Base-by-base conservation (phyloP, 2,888 invertebrate genomes). In the Eupithecia centaureata region DNA sequence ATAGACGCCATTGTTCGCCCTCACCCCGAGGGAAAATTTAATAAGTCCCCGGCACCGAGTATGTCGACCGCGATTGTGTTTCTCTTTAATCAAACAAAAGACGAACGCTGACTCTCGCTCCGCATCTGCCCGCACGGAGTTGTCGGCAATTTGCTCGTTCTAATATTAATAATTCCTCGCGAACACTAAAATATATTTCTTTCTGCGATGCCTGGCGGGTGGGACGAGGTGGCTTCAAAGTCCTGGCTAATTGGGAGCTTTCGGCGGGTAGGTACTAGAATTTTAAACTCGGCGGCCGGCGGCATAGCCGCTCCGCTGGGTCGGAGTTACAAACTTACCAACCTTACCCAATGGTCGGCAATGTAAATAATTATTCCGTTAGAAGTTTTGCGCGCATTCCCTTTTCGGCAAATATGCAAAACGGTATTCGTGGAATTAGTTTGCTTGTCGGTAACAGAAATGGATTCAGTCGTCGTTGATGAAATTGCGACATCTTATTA, bases 241-340 rank as follows among this genome's bases (percentile, higher is more conserved):
- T 90, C 88, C 85, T 78, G 77, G 89, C 89, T 92, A 91, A 92
- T 92, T 92, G 88, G 89, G 84, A 86, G 89, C 88, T 90, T 91
- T 91, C 85, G 86, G 81, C 77, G 82, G 83, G 83, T 82, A 86
- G 83, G 83, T 82, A 86, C 89, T 90, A 81, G 84, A 90, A 84
- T 90, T 89, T 87, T 89, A 87, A 90, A 86, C 86, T 84, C 78
- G 76, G 77, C 27, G 65, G 47, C 66, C 60, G 76, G 69, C 61
- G 76, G 72, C 74, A 79, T 76, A 77, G 75, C 76, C 75, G 76
- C 75, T 73, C 78, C 76, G 79, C 76, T 77, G 78, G 72, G 70
- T 72, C 72, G 66, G 71, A 75, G 75, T 73, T 72, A 68, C 70
- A 75, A 74, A 73, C 81, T 69, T 77, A 80, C 80, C 79, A 78